These are phyloP conservation scores for Pseudomyrmex sp. DNA, from an alignment of 1,140 invertebrate species.

Conservation along the genomic window DNA sequence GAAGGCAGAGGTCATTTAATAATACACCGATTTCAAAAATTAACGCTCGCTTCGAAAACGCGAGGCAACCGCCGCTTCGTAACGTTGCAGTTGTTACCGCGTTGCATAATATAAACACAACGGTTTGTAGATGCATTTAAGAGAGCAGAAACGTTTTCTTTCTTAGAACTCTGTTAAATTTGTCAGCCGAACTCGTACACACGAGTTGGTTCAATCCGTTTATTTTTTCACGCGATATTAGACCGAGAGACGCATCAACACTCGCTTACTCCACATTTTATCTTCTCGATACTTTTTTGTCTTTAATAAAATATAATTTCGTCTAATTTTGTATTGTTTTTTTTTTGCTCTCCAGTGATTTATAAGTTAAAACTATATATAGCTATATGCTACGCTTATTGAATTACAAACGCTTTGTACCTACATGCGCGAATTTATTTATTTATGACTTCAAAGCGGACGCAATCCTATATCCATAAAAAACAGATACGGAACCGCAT, in stretches of 20 bases:
- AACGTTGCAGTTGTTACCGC: slow-evolving; percentile 16
- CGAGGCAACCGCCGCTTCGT: not conserved
- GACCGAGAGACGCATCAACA: too few relatives aligned
- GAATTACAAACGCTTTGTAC: too few relatives aligned
- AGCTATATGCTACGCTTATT: too few relatives aligned
- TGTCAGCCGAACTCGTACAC: too few relatives aligned
- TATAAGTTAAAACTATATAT: too few relatives aligned
- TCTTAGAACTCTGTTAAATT: slow-evolving; percentile 2
- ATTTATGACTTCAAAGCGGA: not conserved
- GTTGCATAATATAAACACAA: slow-evolving; percentile 20
- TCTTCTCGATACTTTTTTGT: too few relatives aligned
- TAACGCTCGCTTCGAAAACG: not conserved
- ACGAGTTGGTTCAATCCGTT: not conserved
- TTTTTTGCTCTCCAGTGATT: too few relatives aligned
- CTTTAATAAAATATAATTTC: too few relatives aligned
- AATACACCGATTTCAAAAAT: slow-evolving; percentile 27
- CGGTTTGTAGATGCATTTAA: not conserved
- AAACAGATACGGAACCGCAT: not conserved
- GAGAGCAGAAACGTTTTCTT: too few relatives aligned
- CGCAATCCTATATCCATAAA: not conserved
- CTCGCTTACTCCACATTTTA: too few relatives aligned
- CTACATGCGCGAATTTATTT: too few relatives aligned
- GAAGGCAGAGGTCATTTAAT: slow-evolving; percentile 12
- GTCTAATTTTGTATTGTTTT: too few relatives aligned
- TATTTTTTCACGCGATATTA: not conserved